A percentile compares a stretch with the other conserved stretches of the same genome.
These are phyloP conservation scores for Scaptomyza flava DNA, from an alignment of 2,888 invertebrate species.

Conservation along the genomic window DNA sequence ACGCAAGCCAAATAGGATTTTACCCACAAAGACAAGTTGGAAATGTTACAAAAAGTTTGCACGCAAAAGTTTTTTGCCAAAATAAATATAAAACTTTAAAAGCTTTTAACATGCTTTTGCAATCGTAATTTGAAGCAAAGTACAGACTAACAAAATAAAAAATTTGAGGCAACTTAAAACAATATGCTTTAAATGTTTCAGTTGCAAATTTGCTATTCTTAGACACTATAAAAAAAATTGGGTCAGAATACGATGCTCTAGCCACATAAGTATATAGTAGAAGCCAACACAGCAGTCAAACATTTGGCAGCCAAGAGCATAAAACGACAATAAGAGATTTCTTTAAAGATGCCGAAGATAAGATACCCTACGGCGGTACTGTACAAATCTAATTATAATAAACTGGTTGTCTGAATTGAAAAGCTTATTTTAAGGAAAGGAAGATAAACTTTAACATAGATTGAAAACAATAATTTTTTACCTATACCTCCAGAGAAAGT, in stretches of 20 bases:
- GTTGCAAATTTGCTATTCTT: conserved; percentile 63
- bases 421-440: too few species aligned
- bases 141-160: background rate
- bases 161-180: background rate
- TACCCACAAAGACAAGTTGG: background rate
- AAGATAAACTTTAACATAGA: too few species aligned
- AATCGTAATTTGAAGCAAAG: conserved; percentile 46
- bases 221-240: conserved; percentile 51
- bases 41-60: conserved; percentile 1
- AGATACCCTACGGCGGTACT: background rate
- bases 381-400: background rate
- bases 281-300: conserved; percentile 44
- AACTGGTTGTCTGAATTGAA: too few species aligned
- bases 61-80: background rate
- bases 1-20: background rate
- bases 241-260: conserved; percentile 65
- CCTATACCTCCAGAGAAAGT: too few species aligned
- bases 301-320: conserved; percentile 48
- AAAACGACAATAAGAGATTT: conserved; percentile 4
- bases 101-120: background rate
- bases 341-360: background rate
- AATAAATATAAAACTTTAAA: conserved; percentile 6
- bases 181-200: conserved; percentile 24
- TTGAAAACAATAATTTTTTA: too few species aligned
- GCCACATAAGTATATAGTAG: conserved; percentile 35